Conservation (phyloP, 2,888 invertebrate genomes). For the Pilophorus perplexus region DNA sequence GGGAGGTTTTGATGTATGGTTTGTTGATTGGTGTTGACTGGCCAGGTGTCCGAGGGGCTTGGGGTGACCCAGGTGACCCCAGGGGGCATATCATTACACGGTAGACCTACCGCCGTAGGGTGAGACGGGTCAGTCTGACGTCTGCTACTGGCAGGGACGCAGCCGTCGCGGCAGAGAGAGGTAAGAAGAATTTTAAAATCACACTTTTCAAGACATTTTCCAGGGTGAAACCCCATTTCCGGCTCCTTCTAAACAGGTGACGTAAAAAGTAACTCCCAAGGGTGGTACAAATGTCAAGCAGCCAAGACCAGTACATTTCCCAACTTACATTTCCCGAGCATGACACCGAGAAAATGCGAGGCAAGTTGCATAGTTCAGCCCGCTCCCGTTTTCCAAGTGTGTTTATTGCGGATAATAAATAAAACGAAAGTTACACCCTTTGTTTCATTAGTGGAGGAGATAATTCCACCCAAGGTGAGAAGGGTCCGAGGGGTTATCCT, state of each 20-base stretch:
- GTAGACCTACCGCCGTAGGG: constrained; percentile 12
- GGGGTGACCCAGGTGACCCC: constrained; percentile 15
- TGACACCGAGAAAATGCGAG: no score
- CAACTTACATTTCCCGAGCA: no score
- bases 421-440: constrained; percentile 26
- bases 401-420: constrained; percentile 20
- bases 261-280: no score
- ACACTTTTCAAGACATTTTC: no score
- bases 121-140: constrained; percentile 11
- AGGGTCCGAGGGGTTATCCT: constrained; percentile 34
- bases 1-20: constrained; percentile 44
- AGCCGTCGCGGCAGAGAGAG: no score
- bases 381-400: background rate
- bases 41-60: constrained; percentile 30
- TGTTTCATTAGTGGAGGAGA: constrained; percentile 25
- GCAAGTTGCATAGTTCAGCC: no score
- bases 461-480: constrained; percentile 5
- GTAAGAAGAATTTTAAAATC: no score
- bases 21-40: constrained; percentile 45
- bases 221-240: no score
- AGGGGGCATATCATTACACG: constrained; percentile 36
- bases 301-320: no score
- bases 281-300: no score
- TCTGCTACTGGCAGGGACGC: background rate
- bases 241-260: no score